phyloP scores from a whole-genome alignment of 2,888 invertebrate genomes.

The Tipula vernalis region DNA sequence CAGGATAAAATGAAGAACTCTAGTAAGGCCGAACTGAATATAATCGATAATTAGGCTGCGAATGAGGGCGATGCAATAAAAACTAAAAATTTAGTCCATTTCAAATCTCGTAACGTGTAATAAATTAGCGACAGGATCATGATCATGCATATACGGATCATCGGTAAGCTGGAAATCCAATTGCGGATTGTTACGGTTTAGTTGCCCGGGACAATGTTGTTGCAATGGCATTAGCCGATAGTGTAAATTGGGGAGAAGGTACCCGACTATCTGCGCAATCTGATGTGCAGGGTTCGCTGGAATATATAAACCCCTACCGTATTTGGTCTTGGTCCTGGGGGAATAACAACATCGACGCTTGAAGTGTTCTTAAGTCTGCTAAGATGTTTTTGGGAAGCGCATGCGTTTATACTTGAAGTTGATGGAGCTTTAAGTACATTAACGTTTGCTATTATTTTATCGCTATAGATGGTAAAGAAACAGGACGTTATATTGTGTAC shows the following conservation, averaged over 20 bases:
- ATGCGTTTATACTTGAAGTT: slow-evolving; percentile 69
- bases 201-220: slow-evolving; percentile 59
- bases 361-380: slow-evolving; percentile 68
- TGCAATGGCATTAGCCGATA: slow-evolving; percentile 72
- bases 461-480: slow-evolving; percentile 33
- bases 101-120: slow-evolving; percentile 21
- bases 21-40: background rate
- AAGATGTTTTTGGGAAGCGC: slow-evolving; percentile 72
- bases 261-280: slow-evolving; percentile 73
- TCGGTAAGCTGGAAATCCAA: slow-evolving; percentile 65
- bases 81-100: background rate
- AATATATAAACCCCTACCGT: slow-evolving; percentile 66
- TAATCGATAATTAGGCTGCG: background rate
- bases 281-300: slow-evolving; percentile 72
- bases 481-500: slow-evolving; percentile 54
- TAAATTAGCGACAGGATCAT: slow-evolving; percentile 34
- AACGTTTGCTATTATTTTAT: slow-evolving; percentile 64
- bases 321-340: slow-evolving; percentile 35
- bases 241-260: slow-evolving; percentile 87
- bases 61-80: background rate
- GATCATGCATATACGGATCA: slow-evolving; percentile 34
- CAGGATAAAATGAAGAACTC: background rate
- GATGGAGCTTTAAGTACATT: slow-evolving; percentile 73
- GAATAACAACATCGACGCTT: slow-evolving; percentile 39
- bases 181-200: slow-evolving; percentile 78